phyloP scores from a whole-genome alignment of 2,797 vertebrate species.

The Lates japonicus region DNA sequence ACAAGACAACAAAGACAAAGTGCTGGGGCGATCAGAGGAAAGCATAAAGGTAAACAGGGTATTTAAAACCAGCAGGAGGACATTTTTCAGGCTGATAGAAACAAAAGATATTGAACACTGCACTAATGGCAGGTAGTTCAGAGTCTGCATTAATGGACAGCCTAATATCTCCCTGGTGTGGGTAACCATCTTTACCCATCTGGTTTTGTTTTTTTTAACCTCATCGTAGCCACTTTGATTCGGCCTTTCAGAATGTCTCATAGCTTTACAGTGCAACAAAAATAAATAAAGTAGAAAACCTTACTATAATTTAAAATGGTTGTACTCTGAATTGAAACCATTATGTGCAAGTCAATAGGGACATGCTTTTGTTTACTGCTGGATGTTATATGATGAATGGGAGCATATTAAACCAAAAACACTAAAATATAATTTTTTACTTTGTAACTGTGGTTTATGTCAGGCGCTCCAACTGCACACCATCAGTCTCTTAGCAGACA shows the following conservation, averaged over 20 bases:
- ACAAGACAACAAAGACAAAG: slow-evolving; percentile 17
- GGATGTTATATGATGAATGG: background rate
- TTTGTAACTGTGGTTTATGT: background rate
- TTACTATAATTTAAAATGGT: background rate
- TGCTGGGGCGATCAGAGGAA: background rate
- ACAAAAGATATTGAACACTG: slow-evolving; percentile 25
- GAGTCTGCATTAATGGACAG: background rate
- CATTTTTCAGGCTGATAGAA: slow-evolving; percentile 10
- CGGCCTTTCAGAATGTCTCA: slow-evolving; percentile 4
- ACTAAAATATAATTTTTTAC: background rate
- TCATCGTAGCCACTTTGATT: background rate
- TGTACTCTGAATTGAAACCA: background rate
- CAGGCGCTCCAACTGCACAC: background rate
- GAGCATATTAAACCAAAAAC: background rate
- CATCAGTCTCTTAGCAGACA: slow-evolving; percentile 1
- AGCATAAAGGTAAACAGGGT: background rate
- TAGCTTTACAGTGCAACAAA: background rate
- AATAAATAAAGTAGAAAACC: background rate
- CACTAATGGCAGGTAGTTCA: background rate
- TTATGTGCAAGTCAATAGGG: background rate
- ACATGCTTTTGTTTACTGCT: background rate
- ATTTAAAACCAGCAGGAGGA: background rate
- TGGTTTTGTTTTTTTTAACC: background rate
- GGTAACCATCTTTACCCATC: background rate
- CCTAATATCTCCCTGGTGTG: background rate